Percentiles rank a stretch among this genome's conserved stretches.
Conservation (phyloP, 2,113 vertebrate species). For the Recurvirostra avosetta region DNA sequence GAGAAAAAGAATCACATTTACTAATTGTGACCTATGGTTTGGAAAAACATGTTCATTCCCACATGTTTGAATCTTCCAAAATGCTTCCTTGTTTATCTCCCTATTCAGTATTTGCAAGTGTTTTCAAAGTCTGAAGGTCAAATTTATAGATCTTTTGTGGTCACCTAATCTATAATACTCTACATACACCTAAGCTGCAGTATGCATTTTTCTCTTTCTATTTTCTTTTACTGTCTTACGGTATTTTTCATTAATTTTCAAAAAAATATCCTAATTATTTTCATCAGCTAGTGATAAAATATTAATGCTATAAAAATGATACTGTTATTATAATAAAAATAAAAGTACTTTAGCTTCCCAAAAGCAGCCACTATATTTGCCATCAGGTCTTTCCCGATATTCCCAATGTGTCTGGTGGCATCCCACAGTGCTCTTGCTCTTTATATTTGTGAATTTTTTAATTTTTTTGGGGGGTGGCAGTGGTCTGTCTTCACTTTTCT, state of each 20-base stretch:
- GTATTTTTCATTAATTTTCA: background rate
- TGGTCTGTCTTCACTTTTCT: background rate
- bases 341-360: background rate
- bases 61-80: background rate
- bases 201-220: background rate
- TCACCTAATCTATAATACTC: background rate
- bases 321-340: background rate
- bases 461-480: background rate
- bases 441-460: background rate
- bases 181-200: background rate
- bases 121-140: background rate
- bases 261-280: background rate
- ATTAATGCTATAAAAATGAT: background rate
- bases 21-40: constrained; percentile 1
- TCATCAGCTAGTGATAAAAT: background rate
- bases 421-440: background rate
- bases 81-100: background rate
- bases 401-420: background rate
- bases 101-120: background rate
- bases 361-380: background rate
- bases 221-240: background rate
- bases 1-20: constrained; percentile 39
- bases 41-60: constrained; percentile 6
- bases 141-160: background rate
- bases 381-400: background rate